Conservation (phyloP, 2,797 vertebrate species). For the Arrhamphus sclerolepis region DNA sequence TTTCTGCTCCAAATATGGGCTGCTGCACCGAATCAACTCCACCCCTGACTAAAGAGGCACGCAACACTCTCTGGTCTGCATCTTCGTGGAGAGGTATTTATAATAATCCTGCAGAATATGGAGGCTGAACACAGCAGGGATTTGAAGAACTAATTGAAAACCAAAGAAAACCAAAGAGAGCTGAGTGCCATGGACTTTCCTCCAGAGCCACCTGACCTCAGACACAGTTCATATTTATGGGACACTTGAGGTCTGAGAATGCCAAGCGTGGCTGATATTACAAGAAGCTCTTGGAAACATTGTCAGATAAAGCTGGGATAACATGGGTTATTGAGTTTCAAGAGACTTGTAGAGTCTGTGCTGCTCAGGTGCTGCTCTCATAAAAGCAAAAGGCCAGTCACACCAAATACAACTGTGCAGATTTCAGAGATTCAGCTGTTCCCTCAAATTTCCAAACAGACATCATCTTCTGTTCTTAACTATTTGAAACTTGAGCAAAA, state of each 20-base stretch:
- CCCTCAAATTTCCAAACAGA: too few species aligned
- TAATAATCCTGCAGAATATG: not conserved
- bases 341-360: not conserved
- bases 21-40: not conserved
- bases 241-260: not conserved
- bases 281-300: not conserved
- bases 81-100: not conserved
- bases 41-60: not conserved
- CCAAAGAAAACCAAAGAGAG: not conserved
- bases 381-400: not conserved
- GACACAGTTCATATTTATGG: not conserved
- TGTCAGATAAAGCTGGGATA: not conserved
- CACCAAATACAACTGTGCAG: not conserved
- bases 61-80: not conserved
- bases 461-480: not conserved
- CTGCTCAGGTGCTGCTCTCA: not conserved
- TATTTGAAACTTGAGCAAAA: too few species aligned
- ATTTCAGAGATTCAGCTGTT: not conserved
- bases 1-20: not conserved
- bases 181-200: not conserved
- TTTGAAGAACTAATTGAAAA: constrained; percentile 1
- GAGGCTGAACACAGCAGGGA: not conserved
- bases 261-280: not conserved
- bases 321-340: not conserved
- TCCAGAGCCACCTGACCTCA: not conserved